phyloP scores from a whole-genome alignment of 1,140 invertebrate genomes.

The Portunus trituberculatus region DNA sequence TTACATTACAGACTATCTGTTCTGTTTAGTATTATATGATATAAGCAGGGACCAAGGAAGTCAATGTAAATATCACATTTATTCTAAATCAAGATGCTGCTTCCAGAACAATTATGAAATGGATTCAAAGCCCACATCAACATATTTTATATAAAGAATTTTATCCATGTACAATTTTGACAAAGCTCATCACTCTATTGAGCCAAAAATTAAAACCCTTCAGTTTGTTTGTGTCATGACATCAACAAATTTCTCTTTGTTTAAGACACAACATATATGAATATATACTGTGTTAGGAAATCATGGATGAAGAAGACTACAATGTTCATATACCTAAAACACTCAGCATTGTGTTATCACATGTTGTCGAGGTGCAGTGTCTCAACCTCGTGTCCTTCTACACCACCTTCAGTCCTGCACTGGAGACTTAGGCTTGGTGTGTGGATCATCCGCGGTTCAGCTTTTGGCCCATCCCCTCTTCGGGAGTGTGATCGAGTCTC shows the following conservation, averaged over 20 bases:
- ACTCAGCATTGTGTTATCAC: slow-evolving; percentile 60
- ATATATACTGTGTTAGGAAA: slow-evolving; percentile 23
- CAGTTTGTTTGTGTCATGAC: background rate
- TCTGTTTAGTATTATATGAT: background rate
- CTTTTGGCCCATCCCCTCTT: slow-evolving; percentile 46
- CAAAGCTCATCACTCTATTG: no score
- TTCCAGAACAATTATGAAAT: no score
- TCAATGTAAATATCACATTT: no score
- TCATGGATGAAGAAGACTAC: slow-evolving; percentile 3
- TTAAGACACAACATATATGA: slow-evolving; percentile 14
- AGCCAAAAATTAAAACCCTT: background rate
- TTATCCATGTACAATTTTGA: no score
- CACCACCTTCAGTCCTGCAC: slow-evolving; percentile 69
- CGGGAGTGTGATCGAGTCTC: slow-evolving; percentile 34
- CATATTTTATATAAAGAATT: no score
- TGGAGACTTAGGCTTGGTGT: slow-evolving; percentile 64
- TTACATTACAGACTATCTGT: background rate
- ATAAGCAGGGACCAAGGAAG: background rate
- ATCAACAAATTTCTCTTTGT: background rate
- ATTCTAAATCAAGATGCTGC: no score
- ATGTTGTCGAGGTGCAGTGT: slow-evolving; percentile 71
- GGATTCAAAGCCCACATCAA: no score
- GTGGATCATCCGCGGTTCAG: slow-evolving; percentile 69
- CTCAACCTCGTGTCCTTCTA: slow-evolving; percentile 68
- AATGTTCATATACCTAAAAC: background rate